Evolutionary conservation across 2,113 vertebrate genomes (phyloP).

Genomic region (Solea senegalensis): DNA sequence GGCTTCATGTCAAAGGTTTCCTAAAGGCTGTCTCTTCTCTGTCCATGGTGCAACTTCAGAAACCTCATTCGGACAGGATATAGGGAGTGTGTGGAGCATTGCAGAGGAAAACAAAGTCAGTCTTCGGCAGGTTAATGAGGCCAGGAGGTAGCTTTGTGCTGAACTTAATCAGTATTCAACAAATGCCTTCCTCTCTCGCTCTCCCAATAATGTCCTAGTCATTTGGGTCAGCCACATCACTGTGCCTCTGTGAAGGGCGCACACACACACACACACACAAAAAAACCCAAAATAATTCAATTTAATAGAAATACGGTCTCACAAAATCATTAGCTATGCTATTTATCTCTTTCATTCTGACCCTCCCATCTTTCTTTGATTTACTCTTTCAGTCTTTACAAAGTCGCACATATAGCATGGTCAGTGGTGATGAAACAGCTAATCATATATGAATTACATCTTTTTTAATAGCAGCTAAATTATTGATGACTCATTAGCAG

Average conservation of each 20-base stretch:
- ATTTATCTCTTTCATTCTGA: constrained; percentile 19
- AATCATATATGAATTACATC: constrained; percentile 54
- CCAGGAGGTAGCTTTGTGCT: constrained; percentile 76
- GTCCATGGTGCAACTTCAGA: constrained; percentile 19
- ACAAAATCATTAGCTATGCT: constrained; percentile 51
- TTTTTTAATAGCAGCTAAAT: constrained; percentile 32
- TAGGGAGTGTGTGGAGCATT: constrained; percentile 50
- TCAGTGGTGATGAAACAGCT: constrained; percentile 54
- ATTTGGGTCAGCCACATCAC: constrained; percentile 73
- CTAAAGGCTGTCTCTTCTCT: constrained; percentile 20
- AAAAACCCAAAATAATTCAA: constrained; percentile 17
- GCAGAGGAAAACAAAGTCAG: constrained; percentile 67
- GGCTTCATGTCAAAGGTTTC: background rate
- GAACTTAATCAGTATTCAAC: constrained; percentile 78
- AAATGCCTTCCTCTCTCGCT: constrained; percentile 29
- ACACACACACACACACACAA: constrained; percentile 32
- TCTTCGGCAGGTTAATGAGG: constrained; percentile 80
- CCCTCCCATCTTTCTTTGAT: constrained; percentile 16
- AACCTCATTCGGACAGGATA: constrained; percentile 31
- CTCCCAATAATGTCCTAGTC: constrained; percentile 75
- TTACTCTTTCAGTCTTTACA: background rate
- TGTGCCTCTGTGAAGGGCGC: constrained; percentile 67
- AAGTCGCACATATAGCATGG: background rate
- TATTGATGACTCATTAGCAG: constrained; percentile 51
- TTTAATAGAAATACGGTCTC: constrained; percentile 60